Conservation (phyloP, 2,888 invertebrate species). For the Gandaritis pyraliata region DNA sequence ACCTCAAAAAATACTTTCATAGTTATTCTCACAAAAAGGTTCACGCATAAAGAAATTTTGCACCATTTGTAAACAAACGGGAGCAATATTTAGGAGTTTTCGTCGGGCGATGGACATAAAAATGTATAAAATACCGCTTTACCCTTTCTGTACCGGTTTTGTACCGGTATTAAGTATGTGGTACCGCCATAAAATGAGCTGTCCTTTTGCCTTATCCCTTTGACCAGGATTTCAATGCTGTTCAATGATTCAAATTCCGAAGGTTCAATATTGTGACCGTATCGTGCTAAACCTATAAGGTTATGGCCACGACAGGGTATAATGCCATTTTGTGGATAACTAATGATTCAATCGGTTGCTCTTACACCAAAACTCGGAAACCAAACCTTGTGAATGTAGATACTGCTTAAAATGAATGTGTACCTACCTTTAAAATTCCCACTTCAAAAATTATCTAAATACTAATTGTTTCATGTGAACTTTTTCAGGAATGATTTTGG, state of each 20-base stretch:
- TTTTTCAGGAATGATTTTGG: no score
- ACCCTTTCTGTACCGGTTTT: constrained; percentile 33
- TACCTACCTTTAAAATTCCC: no score
- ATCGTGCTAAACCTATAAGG: constrained; percentile 7
- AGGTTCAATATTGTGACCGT: constrained; percentile 15
- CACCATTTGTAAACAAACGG: constrained; percentile 63
- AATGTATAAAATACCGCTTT: constrained; percentile 45
- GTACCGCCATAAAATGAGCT: constrained; percentile 35
- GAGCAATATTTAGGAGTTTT: constrained; percentile 40
- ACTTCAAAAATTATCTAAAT: no score
- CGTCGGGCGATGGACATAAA: constrained; percentile 44
- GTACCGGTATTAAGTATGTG: constrained; percentile 36
- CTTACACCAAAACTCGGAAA: not conserved
- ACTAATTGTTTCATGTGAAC: no score
- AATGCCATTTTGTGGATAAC: not conserved
- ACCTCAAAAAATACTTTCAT: constrained; percentile 47
- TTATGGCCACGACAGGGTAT: constrained; percentile 1
- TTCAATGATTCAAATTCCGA: constrained; percentile 28
- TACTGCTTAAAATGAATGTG: no score
- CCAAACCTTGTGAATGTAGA: not conserved
- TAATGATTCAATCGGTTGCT: not conserved
- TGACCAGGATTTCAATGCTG: constrained; percentile 23
- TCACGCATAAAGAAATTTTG: constrained; percentile 61
- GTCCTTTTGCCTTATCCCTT: constrained; percentile 24
- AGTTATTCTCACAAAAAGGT: constrained; percentile 57